These are phyloP conservation scores for Apotomis betuletana DNA, from an alignment of 2,888 invertebrate species.

Conservation along the genomic window DNA sequence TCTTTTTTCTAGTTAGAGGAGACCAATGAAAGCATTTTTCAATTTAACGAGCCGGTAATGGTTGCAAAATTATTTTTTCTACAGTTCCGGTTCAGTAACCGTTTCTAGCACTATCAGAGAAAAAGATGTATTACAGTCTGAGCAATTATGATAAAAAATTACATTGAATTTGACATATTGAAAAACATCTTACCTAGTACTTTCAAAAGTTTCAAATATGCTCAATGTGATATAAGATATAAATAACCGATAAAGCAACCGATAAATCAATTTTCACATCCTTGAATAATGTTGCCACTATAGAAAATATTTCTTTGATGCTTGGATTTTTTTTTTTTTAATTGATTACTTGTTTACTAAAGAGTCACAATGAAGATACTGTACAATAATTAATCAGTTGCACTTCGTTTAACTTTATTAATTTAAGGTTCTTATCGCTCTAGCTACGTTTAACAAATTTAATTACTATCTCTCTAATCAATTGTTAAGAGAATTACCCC, in stretches of 20 bases:
- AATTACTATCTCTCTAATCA: too few species aligned
- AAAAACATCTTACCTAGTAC: too few species aligned
- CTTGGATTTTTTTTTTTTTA: neutral
- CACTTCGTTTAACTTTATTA: neutral
- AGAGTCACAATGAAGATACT: too few species aligned
- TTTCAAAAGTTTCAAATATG: too few species aligned
- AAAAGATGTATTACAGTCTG: neutral
- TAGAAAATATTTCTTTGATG: neutral
- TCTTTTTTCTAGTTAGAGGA: constrained; percentile 7
- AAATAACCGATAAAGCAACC: neutral
- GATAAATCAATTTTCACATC: constrained; percentile 9
- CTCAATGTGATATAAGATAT: neutral
- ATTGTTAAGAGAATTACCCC: neutral
- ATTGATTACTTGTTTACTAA: too few species aligned
- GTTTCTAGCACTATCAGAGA: neutral
- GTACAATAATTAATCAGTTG: too few species aligned
- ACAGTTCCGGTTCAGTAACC: neutral
- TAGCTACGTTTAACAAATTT: too few species aligned
- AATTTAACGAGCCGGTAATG: constrained; percentile 8
- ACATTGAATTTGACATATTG: too few species aligned
- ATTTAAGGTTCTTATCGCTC: too few species aligned
- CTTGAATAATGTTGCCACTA: constrained; percentile 1
- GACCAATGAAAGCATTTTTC: constrained; percentile 31
- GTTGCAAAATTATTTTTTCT: neutral
- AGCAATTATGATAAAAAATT: too few species aligned